Conservation (phyloP, 1,140 invertebrate species). For the Protaetia brevitarsis region DNA sequence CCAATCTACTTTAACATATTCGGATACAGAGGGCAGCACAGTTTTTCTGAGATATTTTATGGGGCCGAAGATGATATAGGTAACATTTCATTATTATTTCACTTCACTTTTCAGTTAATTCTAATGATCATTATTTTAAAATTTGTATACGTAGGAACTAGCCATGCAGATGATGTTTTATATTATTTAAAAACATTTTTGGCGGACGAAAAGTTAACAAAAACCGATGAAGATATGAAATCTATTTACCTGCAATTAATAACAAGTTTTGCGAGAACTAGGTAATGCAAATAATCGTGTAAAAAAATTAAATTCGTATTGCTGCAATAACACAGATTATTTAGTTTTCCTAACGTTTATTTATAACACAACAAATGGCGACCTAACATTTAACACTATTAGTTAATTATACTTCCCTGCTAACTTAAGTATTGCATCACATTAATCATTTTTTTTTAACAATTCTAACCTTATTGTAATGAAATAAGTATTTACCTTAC, state of each 20-base stretch:
- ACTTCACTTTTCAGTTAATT: not conserved
- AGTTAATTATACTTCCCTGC: too few species aligned
- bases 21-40: conserved; percentile 4
- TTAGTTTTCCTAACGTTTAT: not conserved
- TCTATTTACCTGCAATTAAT: not conserved
- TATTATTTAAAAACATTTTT: conserved; percentile 11
- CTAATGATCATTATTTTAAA: not conserved
- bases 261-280: not conserved
- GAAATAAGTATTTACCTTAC: too few species aligned
- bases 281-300: not conserved
- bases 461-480: too few species aligned
- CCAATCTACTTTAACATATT: conserved; percentile 6
- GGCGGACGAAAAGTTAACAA: not conserved
- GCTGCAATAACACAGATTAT: not conserved
- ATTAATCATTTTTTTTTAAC: too few species aligned
- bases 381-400: too few species aligned
- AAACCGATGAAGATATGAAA: conserved; percentile 12
- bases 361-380: too few species aligned
- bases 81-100: not conserved
- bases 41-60: conserved; percentile 7
- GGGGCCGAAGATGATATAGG: not conserved
- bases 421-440: too few species aligned
- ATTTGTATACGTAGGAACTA: too few species aligned
- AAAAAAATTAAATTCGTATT: not conserved
- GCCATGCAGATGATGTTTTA: conserved; percentile 11